Percentiles rank a stretch among this genome's conserved stretches.
phyloP scores from a whole-genome alignment of 2,888 invertebrate genomes.

The Toxonevra muliebris region DNA sequence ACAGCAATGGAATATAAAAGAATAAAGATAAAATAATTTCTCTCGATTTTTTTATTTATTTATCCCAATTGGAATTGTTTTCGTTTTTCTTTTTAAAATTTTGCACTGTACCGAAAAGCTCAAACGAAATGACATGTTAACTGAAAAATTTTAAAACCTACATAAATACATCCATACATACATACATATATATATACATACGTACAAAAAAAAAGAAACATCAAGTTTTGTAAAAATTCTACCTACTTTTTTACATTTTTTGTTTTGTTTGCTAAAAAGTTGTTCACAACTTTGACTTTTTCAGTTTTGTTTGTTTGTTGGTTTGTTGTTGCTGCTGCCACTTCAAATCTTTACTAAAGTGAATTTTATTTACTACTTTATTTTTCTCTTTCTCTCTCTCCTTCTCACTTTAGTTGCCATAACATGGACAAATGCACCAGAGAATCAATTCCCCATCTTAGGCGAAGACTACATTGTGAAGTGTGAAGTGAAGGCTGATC shows the following conservation, averaged over 20 bases:
- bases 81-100: too few species aligned
- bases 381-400: constrained; percentile 11
- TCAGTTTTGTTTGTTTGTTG: background rate
- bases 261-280: constrained; percentile 23
- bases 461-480: constrained; percentile 79
- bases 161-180: background rate
- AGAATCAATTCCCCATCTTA: constrained; percentile 81
- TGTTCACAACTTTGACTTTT: constrained; percentile 14
- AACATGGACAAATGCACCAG: constrained; percentile 86
- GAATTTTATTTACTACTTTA: constrained; percentile 11
- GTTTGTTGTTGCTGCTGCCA: background rate
- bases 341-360: constrained; percentile 16
- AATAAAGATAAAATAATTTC: background rate
- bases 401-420: constrained; percentile 74
- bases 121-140: constrained; percentile 29
- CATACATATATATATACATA: background rate
- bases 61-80: background rate
- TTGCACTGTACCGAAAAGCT: too few species aligned
- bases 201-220: background rate
- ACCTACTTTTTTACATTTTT: constrained; percentile 8
- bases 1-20: constrained; percentile 2
- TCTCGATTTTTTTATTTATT: background rate
- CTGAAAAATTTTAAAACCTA: constrained; percentile 27
- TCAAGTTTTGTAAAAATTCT: background rate
- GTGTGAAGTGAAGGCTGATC: constrained; percentile 86